Percentiles rank a stretch among this genome's conserved stretches.
These are phyloP conservation scores for Seriola rivoliana DNA, from an alignment of 2,113 vertebrate genomes.

Conservation along the genomic window DNA sequence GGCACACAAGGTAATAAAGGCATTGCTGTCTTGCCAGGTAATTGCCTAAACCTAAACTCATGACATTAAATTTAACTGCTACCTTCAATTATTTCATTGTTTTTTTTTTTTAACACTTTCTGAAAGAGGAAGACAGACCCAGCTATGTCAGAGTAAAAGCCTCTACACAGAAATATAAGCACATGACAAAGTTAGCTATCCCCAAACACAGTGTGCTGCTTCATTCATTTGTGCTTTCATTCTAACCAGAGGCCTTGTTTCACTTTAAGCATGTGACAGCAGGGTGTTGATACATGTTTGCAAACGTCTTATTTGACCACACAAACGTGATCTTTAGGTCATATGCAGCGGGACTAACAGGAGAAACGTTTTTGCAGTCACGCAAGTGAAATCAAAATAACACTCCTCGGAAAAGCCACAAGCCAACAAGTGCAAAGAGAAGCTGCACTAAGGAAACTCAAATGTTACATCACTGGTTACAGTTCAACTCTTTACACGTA, in stretches of 20 bases:
- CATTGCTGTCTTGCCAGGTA: conserved; percentile 6
- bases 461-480: not conserved
- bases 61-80: conserved; percentile 11
- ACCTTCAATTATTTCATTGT: conserved; percentile 2
- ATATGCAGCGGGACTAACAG: not conserved
- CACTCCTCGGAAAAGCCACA: not conserved
- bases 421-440: not conserved
- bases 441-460: not conserved
- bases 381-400: not conserved
- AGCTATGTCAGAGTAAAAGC: conserved; percentile 8
- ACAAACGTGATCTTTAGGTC: conserved; percentile 39
- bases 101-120: not conserved
- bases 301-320: conserved; percentile 4
- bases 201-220: conserved; percentile 38
- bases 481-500: not conserved
- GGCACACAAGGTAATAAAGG: not conserved
- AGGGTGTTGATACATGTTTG: conserved; percentile 6
- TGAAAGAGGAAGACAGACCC: conserved; percentile 36
- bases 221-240: conserved; percentile 28
- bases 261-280: conserved; percentile 39
- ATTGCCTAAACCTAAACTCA: conserved; percentile 25
- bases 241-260: conserved; percentile 9
- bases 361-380: not conserved
- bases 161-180: not conserved
- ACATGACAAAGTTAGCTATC: conserved; percentile 47